phyloP scores from a whole-genome alignment of 2,888 invertebrate genomes.

The Parelbella ahira region DNA sequence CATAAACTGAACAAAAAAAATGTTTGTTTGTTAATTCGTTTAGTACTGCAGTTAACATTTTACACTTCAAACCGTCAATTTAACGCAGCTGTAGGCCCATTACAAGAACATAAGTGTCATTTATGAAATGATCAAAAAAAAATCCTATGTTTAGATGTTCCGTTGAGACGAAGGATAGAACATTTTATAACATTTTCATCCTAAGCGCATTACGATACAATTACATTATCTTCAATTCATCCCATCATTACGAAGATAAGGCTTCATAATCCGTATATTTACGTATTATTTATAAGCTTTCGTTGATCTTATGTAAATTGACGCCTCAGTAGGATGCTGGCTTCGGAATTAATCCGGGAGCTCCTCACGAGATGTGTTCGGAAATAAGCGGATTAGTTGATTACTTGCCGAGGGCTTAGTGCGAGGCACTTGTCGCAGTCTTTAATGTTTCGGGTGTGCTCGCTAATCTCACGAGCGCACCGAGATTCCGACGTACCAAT shows the following conservation, averaged over 20 bases:
- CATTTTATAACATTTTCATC: too few relatives aligned
- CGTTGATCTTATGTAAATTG: constrained; percentile 20
- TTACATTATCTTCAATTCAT: too few relatives aligned
- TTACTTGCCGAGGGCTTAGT: constrained; percentile 2
- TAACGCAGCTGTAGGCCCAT: too few relatives aligned
- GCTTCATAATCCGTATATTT: constrained; percentile 12
- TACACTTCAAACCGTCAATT: too few relatives aligned
- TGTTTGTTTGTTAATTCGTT: too few relatives aligned
- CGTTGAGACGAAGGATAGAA: too few relatives aligned
- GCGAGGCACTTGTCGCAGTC: constrained; percentile 1
- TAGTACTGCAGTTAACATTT: too few relatives aligned
- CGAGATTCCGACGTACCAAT: constrained; percentile 1
- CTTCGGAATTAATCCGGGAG: constrained; percentile 12
- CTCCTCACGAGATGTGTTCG: constrained; percentile 14
- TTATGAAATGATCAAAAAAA: too few relatives aligned
- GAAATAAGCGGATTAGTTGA: constrained; percentile 18
- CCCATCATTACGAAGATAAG: constrained; percentile 6
- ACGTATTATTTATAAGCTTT: constrained; percentile 17
- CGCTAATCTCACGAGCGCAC: constrained; percentile 8
- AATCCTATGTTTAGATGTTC: too few relatives aligned
- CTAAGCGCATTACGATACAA: too few relatives aligned
- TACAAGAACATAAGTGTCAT: too few relatives aligned
- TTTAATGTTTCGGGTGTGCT: constrained; percentile 4
- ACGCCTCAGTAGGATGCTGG: constrained; percentile 3
- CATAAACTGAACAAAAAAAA: too few relatives aligned